A percentile compares a stretch with the other conserved stretches of the same genome.
Evolutionary conservation across 2,797 vertebrate genomes (phyloP).

Genomic region (Pseudochirops corinnae): DNA sequence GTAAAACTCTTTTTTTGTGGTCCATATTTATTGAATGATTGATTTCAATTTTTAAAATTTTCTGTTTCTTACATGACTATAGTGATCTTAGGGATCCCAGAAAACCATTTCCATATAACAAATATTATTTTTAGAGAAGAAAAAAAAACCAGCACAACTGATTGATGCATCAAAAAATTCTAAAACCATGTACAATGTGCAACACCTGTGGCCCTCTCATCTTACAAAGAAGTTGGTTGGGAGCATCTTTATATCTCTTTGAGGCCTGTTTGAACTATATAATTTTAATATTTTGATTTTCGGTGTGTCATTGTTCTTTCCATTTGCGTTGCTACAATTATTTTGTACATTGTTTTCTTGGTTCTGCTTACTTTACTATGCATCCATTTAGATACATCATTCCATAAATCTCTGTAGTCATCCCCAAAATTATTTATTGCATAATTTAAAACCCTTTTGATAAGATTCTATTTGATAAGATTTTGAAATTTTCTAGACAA

Average conservation of each 20-base stretch:
- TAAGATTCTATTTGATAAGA: not conserved
- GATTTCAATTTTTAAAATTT: not conserved
- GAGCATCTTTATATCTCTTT: not conserved
- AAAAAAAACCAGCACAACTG: not conserved
- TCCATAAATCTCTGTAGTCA: not conserved
- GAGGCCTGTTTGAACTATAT: not conserved
- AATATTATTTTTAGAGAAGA: not conserved
- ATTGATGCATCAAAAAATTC: not conserved
- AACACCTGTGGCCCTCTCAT: not conserved
- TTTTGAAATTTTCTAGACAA: not conserved
- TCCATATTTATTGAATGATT: not conserved
- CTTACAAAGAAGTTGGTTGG: not conserved
- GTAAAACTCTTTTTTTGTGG: not conserved
- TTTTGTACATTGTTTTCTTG: not conserved
- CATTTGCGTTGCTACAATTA: not conserved
- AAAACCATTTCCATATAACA: not conserved
- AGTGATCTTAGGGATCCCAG: not conserved
- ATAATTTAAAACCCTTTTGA: not conserved
- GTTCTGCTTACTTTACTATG: too few species aligned
- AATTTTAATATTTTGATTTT: not conserved
- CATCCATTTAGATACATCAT: not conserved
- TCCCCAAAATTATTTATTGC: not conserved
- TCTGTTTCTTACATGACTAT: not conserved
- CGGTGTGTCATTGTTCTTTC: not conserved
- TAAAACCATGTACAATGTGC: not conserved